Conservation (phyloP, 1,140 invertebrate genomes). For the Neodiprion pinetum region DNA sequence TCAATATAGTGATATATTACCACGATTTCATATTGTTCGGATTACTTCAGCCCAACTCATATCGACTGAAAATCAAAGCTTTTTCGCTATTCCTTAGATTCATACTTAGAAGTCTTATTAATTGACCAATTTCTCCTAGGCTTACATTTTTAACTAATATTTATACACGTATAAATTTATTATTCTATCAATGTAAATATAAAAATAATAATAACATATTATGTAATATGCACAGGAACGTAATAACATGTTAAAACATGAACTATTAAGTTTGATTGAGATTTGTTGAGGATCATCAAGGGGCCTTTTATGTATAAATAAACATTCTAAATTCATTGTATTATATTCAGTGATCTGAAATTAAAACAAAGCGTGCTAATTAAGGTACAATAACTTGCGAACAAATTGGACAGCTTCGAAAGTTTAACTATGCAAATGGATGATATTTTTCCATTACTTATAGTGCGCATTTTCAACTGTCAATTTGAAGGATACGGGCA, state of each 20-base stretch:
- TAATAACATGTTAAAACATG: background rate
- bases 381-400: background rate
- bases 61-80: background rate
- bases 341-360: constrained; percentile 32
- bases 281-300: constrained; percentile 43
- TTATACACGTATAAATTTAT: constrained; percentile 29
- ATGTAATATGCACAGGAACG: too few species aligned
- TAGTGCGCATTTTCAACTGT: too few species aligned
- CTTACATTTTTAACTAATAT: constrained; percentile 43
- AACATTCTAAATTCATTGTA: constrained; percentile 39
- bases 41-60: background rate
- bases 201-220: background rate
- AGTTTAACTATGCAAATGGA: too few species aligned
- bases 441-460: too few species aligned
- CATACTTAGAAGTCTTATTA: constrained; percentile 25
- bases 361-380: constrained; percentile 24
- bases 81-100: background rate
- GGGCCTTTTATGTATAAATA: constrained; percentile 51
- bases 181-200: background rate
- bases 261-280: constrained; percentile 32
- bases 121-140: constrained; percentile 47
- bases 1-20: background rate
- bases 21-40: background rate
- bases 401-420: too few species aligned
- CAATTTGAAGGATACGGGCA: too few species aligned